Evolutionary conservation across 1,140 invertebrate species (phyloP).

Genomic region (Drosophila suzukii): DNA sequence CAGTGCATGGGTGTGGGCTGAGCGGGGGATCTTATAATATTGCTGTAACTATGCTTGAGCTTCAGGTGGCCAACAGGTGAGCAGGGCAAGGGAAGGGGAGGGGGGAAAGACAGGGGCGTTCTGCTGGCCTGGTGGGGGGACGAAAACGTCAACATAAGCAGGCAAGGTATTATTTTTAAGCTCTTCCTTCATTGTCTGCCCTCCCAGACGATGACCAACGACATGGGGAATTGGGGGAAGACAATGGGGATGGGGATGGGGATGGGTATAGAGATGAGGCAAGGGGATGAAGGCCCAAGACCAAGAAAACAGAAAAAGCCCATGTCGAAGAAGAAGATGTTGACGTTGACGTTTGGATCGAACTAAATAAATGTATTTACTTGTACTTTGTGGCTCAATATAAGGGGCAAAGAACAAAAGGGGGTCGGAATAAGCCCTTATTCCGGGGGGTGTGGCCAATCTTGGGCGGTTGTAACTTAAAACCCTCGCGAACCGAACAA

Average conservation of each 20-base stretch:
- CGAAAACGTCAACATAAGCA: conserved; percentile 75
- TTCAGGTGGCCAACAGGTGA: conserved; percentile 53
- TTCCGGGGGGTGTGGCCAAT: conserved; percentile 38
- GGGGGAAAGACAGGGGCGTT: background rate
- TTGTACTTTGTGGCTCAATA: conserved; percentile 51
- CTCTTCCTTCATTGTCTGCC: conserved; percentile 80
- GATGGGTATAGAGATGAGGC: background rate
- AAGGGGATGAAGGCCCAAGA: background rate
- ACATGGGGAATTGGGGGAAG: conserved; percentile 15
- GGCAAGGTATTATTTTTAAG: conserved; percentile 81
- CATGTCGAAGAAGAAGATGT: conserved; percentile 37
- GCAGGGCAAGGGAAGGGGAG: background rate
- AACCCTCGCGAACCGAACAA: conserved; percentile 49
- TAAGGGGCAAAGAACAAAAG: background rate
- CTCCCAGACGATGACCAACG: conserved; percentile 55
- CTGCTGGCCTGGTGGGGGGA: background rate
- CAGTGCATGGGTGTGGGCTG: background rate
- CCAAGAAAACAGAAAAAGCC: background rate
- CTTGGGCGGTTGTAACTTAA: conserved; percentile 64
- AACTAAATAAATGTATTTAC: conserved; percentile 82
- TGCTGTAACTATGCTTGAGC: conserved; percentile 62
- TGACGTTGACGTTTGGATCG: conserved; percentile 69
- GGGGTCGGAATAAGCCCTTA: conserved; percentile 1
- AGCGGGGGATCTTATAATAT: conserved; percentile 54
- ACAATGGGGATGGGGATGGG: background rate